Percentiles rank a stretch among this genome's conserved stretches.
phyloP scores from a whole-genome alignment of 30 jellyfish, hydroid and myxozoan genomes.

The Phacellophora camtschatica region DNA sequence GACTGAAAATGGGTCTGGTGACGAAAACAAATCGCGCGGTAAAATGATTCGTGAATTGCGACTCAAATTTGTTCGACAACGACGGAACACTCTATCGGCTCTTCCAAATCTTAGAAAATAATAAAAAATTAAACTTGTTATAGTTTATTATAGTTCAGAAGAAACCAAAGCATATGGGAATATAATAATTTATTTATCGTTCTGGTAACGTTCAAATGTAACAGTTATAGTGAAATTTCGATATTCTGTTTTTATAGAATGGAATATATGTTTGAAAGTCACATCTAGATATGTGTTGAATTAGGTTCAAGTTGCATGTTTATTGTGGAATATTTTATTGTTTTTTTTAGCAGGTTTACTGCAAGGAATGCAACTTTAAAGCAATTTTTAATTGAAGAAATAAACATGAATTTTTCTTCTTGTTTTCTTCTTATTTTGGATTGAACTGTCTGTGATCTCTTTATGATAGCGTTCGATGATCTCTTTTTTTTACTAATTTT shows the following conservation, averaged over 20 bases:
- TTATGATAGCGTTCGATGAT: too few relatives aligned
- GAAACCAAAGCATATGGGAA: neutral
- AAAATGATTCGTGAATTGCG: conserved; percentile 17
- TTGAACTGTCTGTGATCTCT: too few relatives aligned
- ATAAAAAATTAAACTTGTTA: neutral
- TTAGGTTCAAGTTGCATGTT: too few relatives aligned
- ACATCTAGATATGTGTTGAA: too few relatives aligned
- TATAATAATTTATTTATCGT: neutral
- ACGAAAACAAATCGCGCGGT: neutral
- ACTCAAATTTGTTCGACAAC: neutral
- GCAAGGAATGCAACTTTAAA: neutral
- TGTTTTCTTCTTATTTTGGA: too few relatives aligned
- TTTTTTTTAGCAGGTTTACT: neutral
- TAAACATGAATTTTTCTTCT: too few relatives aligned
- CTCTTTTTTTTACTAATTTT: too few relatives aligned
- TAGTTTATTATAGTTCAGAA: neutral
- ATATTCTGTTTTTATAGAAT: neutral
- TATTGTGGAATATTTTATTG: neutral
- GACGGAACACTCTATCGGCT: conserved; percentile 23
- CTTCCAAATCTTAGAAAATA: conserved; percentile 17
- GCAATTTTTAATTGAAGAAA: neutral
- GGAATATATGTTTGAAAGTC: neutral
- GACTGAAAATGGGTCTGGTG: neutral
- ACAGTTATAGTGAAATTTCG: neutral
- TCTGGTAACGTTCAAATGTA: neutral